Evolutionary conservation across 2,113 vertebrate genomes (phyloP), one percentile per base, ranked within the genome.

Genomic region (Rhizomys pruinosus): DNA sequence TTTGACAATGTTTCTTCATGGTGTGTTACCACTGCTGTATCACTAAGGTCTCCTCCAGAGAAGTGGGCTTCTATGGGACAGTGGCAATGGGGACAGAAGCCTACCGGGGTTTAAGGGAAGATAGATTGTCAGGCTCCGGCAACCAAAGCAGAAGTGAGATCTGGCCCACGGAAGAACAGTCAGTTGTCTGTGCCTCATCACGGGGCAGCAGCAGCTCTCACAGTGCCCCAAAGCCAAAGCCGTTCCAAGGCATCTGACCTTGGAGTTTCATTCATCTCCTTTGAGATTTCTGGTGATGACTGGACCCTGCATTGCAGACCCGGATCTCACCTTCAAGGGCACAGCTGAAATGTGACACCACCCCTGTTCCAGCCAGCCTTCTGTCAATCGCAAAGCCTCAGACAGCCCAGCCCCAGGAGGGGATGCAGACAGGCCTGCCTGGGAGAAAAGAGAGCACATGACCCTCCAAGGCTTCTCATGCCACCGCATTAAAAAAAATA

Each of bases 381-480:
- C 85, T 77, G 89, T 95, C 95, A 79, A 69, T 90, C 89, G 81
- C 29, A 84, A 94, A 95, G 96, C 84, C 94, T 92, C 95, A 94
- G 94, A 90, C 87, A 97, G 87, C 89, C 57, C 47, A 52, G 8
- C 92, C 61, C 68, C 84, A 92, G 59, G 80, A 47, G n/a, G 63
- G 78, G 20, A 25, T 37, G 55, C 94, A 96, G 95, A 96, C 92
- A 73, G 86, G 47, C 82, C 71, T 77, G 92, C 85, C 79, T 13
- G 16, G 9, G 19, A 89, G 44, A 72, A 15, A 42, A 93, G 25
- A 29, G 72, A 92, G 68, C 47, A 69, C 91, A 44, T 87, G 80
- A 96, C 89, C 93, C 76, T 96, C 76, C 72, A 73, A 85, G 76
- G 72, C 90, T 94, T 96, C 95, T 94, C 92, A 96, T 91, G 86